Base-by-base conservation (phyloP, 2,888 invertebrate species). In the Lydus trimaculatus region DNA sequence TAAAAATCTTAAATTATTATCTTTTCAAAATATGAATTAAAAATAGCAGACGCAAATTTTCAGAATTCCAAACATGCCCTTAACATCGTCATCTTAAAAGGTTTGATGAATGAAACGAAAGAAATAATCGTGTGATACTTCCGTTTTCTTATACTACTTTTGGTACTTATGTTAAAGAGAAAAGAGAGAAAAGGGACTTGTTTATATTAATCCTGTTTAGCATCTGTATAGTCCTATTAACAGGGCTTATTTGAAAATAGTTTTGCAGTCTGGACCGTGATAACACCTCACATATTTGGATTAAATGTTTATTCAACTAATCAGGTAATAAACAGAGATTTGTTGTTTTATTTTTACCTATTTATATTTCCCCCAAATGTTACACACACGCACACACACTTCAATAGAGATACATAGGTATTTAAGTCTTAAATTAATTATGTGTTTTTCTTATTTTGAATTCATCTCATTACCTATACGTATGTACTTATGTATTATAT, bases 231-330 rank as follows among this genome's bases (percentile, higher is more conserved):
- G 17, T 7, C 4, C 39, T 43, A 43, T 48, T 48, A 48, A 48
- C 20, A 20, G 9, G 20, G 9, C 11, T 20, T 13, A 48, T 23
- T 20, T 48, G 48, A 20, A 33, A 31, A 60, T 60, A n/a, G 60
- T 17, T 60, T 60, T 36, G 60, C 60, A 31, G 60, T 60, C 60
- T 60, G 60, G 60, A 23, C 48, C 60, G 60, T 60, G 60, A 60
- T 60, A 33, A 60, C 60, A 60, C 20, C 60, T 17, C 31, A 60
- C 60, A 60, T 60, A 60, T 60, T 60, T 60, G 60, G 60, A 60
- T 60, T 60, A 48, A 20, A 20, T 48, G 20, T 48, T 48, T 48
- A 48, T 48, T 20, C 48, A 48, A 20, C 20, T 48, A 20, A 48
- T 48, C 48, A 20, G 20, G 48, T 20, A 48, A 48, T 48, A 48